phyloP scores from a whole-genome alignment of 2,113 vertebrate species.

The Scopus umbretta region DNA sequence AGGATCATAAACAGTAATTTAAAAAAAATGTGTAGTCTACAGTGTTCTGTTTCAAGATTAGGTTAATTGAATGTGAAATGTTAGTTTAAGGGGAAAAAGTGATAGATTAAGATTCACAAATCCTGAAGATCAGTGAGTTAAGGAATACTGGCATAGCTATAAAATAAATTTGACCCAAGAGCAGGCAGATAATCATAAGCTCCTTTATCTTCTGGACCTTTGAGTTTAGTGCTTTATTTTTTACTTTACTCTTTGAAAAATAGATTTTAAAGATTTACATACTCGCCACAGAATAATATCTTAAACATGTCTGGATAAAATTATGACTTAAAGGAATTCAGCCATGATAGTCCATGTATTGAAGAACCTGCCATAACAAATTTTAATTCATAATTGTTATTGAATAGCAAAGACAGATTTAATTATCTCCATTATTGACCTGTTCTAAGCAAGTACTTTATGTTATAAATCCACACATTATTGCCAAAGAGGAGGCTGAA shows the following conservation, averaged over 20 bases:
- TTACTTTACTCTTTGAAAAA: slow-evolving; percentile 49
- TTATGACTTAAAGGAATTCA: slow-evolving; percentile 37
- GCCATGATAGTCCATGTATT: slow-evolving; percentile 14
- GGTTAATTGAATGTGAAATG: slow-evolving; percentile 28
- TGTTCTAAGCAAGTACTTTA: slow-evolving; percentile 6
- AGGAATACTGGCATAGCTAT: background rate
- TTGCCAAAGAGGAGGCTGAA: slow-evolving; percentile 24
- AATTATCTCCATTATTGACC: slow-evolving; percentile 47
- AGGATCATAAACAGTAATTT: slow-evolving; percentile 19
- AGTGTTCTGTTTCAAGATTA: slow-evolving; percentile 18
- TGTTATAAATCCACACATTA: slow-evolving; percentile 31
- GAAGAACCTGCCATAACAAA: slow-evolving; percentile 50
- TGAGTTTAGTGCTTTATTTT: slow-evolving; percentile 6
- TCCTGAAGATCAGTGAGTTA: slow-evolving; percentile 4
- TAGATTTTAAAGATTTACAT: slow-evolving; percentile 56
- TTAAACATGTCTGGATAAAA: slow-evolving; percentile 47
- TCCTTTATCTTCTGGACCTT: slow-evolving; percentile 17
- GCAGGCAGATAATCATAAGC: background rate
- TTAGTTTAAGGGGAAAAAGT: background rate
- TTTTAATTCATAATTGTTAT: slow-evolving; percentile 65
- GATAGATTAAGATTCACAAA: slow-evolving; percentile 5
- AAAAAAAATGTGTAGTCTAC: background rate
- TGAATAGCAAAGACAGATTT: slow-evolving; percentile 46
- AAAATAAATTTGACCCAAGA: slow-evolving; percentile 6
- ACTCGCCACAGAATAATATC: slow-evolving; percentile 21